phyloP scores from a whole-genome alignment of 2,888 invertebrate genomes.

The Mimachlamys varia region DNA sequence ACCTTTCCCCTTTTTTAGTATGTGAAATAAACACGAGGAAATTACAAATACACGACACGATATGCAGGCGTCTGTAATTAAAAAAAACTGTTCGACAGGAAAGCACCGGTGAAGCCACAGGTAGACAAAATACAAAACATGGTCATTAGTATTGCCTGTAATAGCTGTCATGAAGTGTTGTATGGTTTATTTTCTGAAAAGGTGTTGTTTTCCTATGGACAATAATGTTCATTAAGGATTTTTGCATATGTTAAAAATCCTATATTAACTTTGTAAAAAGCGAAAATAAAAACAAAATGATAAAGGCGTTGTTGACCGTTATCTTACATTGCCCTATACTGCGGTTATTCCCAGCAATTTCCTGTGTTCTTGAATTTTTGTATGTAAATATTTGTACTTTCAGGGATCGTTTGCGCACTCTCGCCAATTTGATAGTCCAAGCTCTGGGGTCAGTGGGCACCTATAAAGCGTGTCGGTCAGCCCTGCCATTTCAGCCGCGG shows the following conservation, averaged over 20 bases:
- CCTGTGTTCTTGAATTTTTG: neutral
- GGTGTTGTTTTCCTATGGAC: neutral
- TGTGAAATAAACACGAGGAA: no score
- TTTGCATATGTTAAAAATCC: neutral
- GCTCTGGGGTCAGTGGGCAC: conserved; percentile 63
- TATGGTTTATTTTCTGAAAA: neutral
- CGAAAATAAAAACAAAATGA: neutral
- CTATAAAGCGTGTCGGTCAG: conserved; percentile 55
- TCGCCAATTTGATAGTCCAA: conserved; percentile 62
- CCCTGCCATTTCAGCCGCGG: neutral
- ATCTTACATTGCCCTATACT: neutral
- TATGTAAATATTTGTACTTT: conserved; percentile 21
- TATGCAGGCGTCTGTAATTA: neutral
- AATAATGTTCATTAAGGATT: neutral
- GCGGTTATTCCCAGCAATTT: neutral
- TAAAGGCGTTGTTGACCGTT: neutral
- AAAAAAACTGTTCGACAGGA: neutral
- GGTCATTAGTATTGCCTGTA: neutral
- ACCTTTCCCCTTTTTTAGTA: no score
- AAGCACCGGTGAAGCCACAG: neutral
- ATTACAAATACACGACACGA: neutral
- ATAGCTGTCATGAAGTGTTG: neutral
- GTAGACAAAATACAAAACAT: neutral
- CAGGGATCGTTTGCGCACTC: conserved; percentile 67
- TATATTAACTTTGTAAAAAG: neutral